A percentile compares a stretch with the other conserved stretches of the same genome.
phyloP scores from a whole-genome alignment of 2,888 invertebrate genomes.

The Trachelus iudaicus region DNA sequence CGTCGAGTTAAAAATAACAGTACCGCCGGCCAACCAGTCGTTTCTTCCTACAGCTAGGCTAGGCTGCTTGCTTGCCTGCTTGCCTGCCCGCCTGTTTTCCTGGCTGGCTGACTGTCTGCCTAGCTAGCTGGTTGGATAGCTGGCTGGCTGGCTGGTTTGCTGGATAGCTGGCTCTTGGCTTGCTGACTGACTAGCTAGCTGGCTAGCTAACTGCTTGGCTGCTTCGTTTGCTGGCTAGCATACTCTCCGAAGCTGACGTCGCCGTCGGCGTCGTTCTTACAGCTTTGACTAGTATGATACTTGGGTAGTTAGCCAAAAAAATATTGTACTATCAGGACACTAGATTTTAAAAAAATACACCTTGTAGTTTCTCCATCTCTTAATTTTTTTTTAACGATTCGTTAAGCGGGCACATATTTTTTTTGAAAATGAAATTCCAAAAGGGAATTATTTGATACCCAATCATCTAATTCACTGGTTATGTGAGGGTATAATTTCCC shows the following conservation, averaged over 20 bases:
- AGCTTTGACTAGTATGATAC: neutral
- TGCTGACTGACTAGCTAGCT: neutral
- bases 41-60: slow-evolving; percentile 18
- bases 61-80: slow-evolving; percentile 4
- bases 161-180: neutral
- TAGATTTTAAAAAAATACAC: neutral
- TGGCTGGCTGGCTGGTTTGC: neutral
- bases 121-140: neutral
- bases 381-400: neutral
- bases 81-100: neutral
- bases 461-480: neutral
- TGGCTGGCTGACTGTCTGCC: neutral
- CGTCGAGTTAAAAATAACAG: slow-evolving; percentile 65
- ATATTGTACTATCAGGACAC: neutral
- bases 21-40: slow-evolving; percentile 55
- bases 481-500: neutral
- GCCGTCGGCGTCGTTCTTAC: neutral
- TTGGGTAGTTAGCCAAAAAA: neutral
- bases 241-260: neutral
- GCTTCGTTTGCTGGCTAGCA: neutral
- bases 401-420: neutral
- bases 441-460: neutral
- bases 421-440: neutral
- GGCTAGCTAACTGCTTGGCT: neutral
- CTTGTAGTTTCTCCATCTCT: neutral